phyloP scores from a whole-genome alignment of 2,797 vertebrate genomes.

The Anniella stebbinsi region DNA sequence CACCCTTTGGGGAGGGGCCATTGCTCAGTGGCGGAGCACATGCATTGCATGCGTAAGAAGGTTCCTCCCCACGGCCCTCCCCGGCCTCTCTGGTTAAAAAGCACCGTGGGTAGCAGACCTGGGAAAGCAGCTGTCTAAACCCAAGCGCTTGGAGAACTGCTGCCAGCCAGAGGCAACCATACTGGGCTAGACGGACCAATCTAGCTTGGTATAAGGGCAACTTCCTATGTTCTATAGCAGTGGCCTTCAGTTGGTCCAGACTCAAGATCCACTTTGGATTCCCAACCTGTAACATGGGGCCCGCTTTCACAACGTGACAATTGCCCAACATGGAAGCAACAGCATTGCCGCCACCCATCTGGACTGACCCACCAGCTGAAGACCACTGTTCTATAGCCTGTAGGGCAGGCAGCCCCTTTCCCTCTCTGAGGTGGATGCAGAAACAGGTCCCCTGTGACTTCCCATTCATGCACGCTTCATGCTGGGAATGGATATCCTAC shows the following conservation, averaged over 20 bases:
- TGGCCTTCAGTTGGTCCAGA: no score
- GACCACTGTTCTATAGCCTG: no score
- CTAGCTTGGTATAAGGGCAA: not conserved
- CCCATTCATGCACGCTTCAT: not conserved
- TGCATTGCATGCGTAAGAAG: not conserved
- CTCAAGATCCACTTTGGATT: no score
- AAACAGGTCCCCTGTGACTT: not conserved
- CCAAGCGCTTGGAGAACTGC: not conserved
- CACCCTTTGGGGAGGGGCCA: not conserved
- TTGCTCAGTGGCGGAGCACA: not conserved
- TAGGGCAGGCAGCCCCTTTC: not conserved
- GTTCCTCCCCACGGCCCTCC: no score
- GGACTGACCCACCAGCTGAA: not conserved
- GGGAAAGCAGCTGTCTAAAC: not conserved
- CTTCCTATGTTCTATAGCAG: no score
- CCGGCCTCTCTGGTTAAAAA: not conserved
- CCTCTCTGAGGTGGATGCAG: not conserved
- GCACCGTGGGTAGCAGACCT: not conserved
- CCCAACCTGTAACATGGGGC: no score
- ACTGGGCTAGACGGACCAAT: not conserved
- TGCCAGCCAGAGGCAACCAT: not conserved
- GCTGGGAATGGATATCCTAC: not conserved
- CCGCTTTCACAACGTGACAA: no score
- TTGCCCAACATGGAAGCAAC: no score
- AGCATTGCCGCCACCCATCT: no score